Percentiles rank a stretch among this genome's conserved stretches.
phyloP scores from a whole-genome alignment of 2,797 vertebrate species.

The Ataeniobius toweri region DNA sequence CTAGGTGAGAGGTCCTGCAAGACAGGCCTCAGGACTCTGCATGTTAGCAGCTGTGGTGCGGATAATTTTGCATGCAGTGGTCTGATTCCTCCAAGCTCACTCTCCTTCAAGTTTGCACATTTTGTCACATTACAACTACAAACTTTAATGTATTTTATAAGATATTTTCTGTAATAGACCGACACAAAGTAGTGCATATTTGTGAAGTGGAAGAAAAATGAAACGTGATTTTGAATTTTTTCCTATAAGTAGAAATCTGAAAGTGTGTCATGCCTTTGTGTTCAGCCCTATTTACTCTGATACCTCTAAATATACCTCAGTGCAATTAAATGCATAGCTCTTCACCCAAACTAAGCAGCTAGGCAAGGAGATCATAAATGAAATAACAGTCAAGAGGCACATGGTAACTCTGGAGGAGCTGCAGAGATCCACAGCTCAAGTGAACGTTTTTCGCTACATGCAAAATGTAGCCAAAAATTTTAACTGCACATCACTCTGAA shows the following conservation, averaged over 20 bases:
- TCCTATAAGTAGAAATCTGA: too few species aligned
- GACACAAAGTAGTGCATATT: too few species aligned
- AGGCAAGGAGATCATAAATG: neutral
- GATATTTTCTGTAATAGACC: neutral
- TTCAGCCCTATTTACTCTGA: neutral
- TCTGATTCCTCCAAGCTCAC: neutral
- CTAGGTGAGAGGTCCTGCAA: conserved; percentile 55
- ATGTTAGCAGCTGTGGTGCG: conserved; percentile 8
- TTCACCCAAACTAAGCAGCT: neutral
- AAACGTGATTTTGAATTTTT: too few species aligned
- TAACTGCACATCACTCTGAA: neutral
- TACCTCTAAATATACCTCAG: neutral
- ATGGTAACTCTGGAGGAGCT: neutral
- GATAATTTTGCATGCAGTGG: neutral
- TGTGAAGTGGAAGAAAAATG: too few species aligned
- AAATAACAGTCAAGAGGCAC: neutral
- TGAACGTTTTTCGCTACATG: neutral
- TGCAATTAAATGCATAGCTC: neutral
- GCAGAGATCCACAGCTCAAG: neutral
- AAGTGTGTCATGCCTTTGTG: neutral
- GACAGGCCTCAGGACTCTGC: conserved; percentile 22
- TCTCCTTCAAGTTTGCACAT: neutral
- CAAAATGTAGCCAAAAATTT: neutral
- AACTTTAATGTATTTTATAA: neutral
- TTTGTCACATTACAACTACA: neutral